Evolutionary conservation across 2,888 invertebrate genomes (phyloP).

Genomic region (Autographa gamma): DNA sequence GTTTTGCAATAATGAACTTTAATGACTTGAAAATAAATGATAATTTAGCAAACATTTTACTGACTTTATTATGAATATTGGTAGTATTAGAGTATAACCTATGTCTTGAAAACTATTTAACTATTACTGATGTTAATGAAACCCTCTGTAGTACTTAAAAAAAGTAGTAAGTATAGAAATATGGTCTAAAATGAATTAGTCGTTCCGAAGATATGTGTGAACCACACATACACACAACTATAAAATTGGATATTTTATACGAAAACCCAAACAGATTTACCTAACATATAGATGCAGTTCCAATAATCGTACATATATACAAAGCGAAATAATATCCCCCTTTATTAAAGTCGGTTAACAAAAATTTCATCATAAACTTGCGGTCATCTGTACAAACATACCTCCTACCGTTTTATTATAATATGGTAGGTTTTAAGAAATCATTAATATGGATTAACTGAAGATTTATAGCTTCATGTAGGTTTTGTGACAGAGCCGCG

Average conservation of each 20-base stretch:
- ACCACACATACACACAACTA: too few species aligned
- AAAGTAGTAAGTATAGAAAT: too few species aligned
- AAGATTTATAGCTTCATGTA: slow-evolving; percentile 61
- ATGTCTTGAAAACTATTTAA: too few species aligned
- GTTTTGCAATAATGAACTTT: not conserved
- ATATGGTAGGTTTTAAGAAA: slow-evolving; percentile 64
- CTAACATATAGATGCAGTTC: too few species aligned
- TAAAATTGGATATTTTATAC: too few species aligned
- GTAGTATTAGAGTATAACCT: not conserved
- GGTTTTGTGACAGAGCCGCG: slow-evolving; percentile 62
- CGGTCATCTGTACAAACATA: not conserved
- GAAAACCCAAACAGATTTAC: too few species aligned
- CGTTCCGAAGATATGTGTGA: too few species aligned
- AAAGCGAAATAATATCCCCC: not conserved
- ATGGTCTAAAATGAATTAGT: too few species aligned
- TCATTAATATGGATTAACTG: slow-evolving; percentile 76
- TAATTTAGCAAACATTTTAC: not conserved
- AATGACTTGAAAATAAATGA: not conserved
- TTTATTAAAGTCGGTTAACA: not conserved
- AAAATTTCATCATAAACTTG: not conserved
- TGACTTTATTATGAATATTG: not conserved
- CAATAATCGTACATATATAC: too few species aligned
- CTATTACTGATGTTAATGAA: too few species aligned
- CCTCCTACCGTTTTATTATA: slow-evolving; percentile 23
- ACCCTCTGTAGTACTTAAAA: too few species aligned